Evolutionary conservation across 1,140 invertebrate genomes (phyloP), one percentile per base, ranked within the genome.

Genomic region (Saccostrea glomerata): DNA sequence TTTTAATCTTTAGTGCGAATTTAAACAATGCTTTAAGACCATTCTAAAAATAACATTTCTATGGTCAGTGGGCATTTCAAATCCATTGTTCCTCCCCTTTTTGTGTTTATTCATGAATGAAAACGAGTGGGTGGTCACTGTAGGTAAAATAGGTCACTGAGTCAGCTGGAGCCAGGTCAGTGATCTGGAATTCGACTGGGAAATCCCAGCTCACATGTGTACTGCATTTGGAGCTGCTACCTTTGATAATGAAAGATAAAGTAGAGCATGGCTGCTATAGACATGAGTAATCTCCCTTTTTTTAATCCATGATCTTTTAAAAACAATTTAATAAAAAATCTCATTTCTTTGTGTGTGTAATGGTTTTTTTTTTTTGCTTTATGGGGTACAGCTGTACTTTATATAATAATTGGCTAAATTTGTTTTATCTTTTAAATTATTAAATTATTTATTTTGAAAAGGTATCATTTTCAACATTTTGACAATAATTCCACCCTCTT

Each of bases 51-150:
- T 47, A 47, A 47, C 5, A 47, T 7, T 47, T 63, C 30, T 11
- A 30, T 77, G 70, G 70, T 77, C 30, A 77, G 70, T 63, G 15
- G 9, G 13, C 23, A 77, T 77, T 36, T 77, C 2, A 77, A 36
- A 30, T 36, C 25, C 30, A 77, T 9, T 77, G 30, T 77, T 25
- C 70, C 70, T 77, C 70, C 58, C 15, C 70, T 77, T 66, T 6
- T 77, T 15, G 70, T 36, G 30, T 77, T 77, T 77, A 77, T 36
- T 77, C 70, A 77, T 36, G 70, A 77, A 77, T 77, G 70, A 77
- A 77, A 77, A 36, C 36, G 25, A 77, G 70, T 77, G 30, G 30
- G 70, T 77, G 70, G 70, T 77, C 70, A 77, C 25, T 77, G 25
- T 30, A 77, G 70, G 70, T 77, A 77, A 77, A 77, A 30, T 77